phyloP scores from a whole-genome alignment of 2,113 vertebrate species.

The Platysteira castanea region DNA sequence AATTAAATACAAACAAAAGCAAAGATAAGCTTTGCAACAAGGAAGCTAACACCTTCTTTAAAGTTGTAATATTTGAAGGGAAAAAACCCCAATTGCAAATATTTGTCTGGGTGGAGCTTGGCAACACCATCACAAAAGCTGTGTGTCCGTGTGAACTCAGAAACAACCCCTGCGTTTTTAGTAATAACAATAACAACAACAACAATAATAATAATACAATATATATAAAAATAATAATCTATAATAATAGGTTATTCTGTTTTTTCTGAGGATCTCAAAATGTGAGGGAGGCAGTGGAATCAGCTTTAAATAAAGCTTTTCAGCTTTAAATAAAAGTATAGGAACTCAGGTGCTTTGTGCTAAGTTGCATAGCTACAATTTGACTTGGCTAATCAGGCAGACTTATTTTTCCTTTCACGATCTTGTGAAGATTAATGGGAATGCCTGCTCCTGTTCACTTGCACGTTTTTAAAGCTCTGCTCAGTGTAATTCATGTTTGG shows the following conservation, averaged over 20 bases:
- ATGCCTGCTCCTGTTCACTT: neutral
- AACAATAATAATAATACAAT: too few species aligned
- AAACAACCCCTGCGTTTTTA: neutral
- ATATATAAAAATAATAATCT: neutral
- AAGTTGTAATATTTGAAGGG: neutral
- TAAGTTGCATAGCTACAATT: neutral
- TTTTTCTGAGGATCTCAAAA: neutral
- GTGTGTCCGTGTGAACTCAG: neutral
- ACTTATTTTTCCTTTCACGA: neutral
- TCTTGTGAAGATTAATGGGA: neutral
- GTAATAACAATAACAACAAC: too few species aligned
- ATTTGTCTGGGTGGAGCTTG: neutral
- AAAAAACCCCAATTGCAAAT: accelerated
- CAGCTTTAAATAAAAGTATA: neutral
- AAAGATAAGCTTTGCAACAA: neutral
- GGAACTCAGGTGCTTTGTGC: neutral
- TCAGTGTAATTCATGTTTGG: neutral
- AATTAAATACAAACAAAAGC: neutral
- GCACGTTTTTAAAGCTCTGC: neutral
- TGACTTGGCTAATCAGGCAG: neutral
- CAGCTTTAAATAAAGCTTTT: neutral
- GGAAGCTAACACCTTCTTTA: neutral
- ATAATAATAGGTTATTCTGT: neutral
- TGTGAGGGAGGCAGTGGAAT: neutral
- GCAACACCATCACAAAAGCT: neutral